Conservation (phyloP, 1,140 invertebrate species). For the Drosophila miranda region DNA sequence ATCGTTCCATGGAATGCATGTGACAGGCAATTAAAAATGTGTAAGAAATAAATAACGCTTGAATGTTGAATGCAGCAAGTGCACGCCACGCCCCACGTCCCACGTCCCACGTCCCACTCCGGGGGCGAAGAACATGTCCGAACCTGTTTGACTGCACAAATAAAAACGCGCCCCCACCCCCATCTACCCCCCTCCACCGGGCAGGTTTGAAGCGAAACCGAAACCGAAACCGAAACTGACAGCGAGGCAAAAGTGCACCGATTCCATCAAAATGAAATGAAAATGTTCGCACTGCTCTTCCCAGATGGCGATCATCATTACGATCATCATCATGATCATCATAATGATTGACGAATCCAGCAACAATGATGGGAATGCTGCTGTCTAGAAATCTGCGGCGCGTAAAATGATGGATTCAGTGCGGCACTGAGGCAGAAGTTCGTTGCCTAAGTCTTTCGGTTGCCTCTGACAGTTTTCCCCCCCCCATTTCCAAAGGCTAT, state of each 20-base stretch:
- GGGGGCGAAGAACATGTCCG: slow-evolving; percentile 42
- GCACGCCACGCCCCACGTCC: slow-evolving; percentile 11
- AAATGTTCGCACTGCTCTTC: not conserved
- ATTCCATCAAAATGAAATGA: slow-evolving; percentile 16
- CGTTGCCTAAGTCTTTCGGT: slow-evolving; percentile 77
- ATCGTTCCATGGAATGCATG: slow-evolving; percentile 55
- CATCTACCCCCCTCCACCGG: not conserved
- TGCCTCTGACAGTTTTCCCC: slow-evolving; percentile 39
- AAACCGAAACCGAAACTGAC: slow-evolving; percentile 26
- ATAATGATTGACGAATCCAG: slow-evolving; percentile 53
- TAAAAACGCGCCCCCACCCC: slow-evolving; percentile 56
- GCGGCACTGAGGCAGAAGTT: slow-evolving; percentile 51
- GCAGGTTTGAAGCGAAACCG: slow-evolving; percentile 38
- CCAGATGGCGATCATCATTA: no score
- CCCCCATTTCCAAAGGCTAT: slow-evolving; percentile 2
- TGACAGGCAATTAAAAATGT: slow-evolving; percentile 69
- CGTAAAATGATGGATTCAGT: slow-evolving; percentile 67
- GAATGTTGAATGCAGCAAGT: slow-evolving; percentile 34
- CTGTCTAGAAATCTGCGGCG: slow-evolving; percentile 66
- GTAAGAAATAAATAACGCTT: slow-evolving; percentile 35
- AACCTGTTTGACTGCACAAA: slow-evolving; percentile 58
- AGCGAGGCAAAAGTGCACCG: slow-evolving; percentile 24
- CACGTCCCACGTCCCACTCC: no score
- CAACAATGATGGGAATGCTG: slow-evolving; percentile 72
- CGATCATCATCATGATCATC: not conserved